Percentiles rank a stretch among this genome's conserved stretches.
Evolutionary conservation across 92 coral and sea anemone species (phyloP).

Genomic region (Heteractis magnifica): DNA sequence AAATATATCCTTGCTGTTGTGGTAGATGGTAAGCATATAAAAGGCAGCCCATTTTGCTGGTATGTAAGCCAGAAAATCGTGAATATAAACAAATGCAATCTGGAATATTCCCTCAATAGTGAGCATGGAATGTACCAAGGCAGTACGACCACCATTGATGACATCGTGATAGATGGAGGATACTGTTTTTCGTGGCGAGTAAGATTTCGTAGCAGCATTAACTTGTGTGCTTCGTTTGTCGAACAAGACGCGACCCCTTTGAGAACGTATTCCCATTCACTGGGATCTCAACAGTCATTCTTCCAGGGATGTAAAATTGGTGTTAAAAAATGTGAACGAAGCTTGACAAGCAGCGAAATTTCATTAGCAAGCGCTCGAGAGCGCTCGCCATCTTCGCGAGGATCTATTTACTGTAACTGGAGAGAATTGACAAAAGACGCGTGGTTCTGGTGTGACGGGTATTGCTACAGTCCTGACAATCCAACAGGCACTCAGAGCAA

Average conservation of each 20-base stretch:
- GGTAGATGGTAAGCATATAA: conserved; percentile 28
- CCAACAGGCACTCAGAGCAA: conserved; percentile 15
- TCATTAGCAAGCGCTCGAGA: neutral
- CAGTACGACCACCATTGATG: conserved; percentile 29
- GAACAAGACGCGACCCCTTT: neutral
- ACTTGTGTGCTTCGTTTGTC: neutral
- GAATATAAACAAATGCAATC: neutral
- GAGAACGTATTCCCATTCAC: neutral
- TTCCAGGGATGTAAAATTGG: conserved; percentile 39
- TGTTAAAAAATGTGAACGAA: conserved; percentile 12
- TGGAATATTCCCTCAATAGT: neutral
- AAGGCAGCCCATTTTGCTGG: conserved; percentile 62
- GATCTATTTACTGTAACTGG: conserved; percentile 12
- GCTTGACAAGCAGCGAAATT: conserved; percentile 22
- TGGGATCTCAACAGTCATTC: conserved; percentile 23
- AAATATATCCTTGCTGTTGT: conserved; percentile 24
- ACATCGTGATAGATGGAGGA: conserved; percentile 40
- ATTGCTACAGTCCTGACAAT: conserved; percentile 20
- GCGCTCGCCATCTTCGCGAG: neutral
- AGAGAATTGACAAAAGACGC: conserved; percentile 1
- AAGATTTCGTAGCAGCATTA: conserved; percentile 17
- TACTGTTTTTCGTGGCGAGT: conserved; percentile 42
- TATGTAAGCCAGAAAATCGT: conserved; percentile 33
- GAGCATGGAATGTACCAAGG: conserved; percentile 13
- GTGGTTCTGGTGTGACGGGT: conserved; percentile 45